Base-by-base conservation (phyloP, 2,888 invertebrate genomes). In the Pantelozetes paolii region DNA sequence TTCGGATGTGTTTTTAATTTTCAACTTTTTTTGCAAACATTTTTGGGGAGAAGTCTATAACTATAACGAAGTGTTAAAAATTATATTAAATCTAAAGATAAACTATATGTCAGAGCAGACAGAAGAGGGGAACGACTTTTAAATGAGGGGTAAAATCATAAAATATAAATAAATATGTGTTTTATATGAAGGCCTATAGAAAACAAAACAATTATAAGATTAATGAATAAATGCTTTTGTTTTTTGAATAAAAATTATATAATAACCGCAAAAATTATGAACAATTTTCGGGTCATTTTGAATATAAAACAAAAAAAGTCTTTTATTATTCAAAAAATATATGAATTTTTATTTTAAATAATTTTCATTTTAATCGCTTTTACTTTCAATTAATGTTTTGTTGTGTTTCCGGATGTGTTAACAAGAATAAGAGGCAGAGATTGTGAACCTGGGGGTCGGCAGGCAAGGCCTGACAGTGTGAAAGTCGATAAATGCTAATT, bases 401-500 rank as follows among this genome's bases (percentile, higher is more conserved):
- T 18, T 45, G 3, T 26, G 28, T 54, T 23, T 54, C 54, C 54
- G 54, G 54, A 54, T 54, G 18, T 45, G 54, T 9, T 54, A 13
- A 13, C 23, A 54, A 54, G 54, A 54, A 54, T 54, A 23, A 45
- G 45, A 18, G 18, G 45, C 2, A 18, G 18, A 45, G 15, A 15
- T 2, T 13, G 45, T 2, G 45, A 18, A 2, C 6, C 11, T 11
- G 45, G 15, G 18, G 45, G 45, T 45, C 11, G 15, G 45, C 6
- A 15, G 45, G 15, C 2, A 45, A 15, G 45, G 11, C 2, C 15
- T 9, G 15, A 45, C 15, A 45, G 45, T 45, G 36, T 11, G 18
- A 54, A 2, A 54, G 23, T 54, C 54, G 54, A 54, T 54, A 54
- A 54, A 20, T 54, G 54, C 54, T 54, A 54, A 54, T 54, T 54